Percentiles rank a stretch among this genome's conserved stretches.
Conservation (phyloP, 2,888 invertebrate genomes). For the Cactoblastis cactorum region DNA sequence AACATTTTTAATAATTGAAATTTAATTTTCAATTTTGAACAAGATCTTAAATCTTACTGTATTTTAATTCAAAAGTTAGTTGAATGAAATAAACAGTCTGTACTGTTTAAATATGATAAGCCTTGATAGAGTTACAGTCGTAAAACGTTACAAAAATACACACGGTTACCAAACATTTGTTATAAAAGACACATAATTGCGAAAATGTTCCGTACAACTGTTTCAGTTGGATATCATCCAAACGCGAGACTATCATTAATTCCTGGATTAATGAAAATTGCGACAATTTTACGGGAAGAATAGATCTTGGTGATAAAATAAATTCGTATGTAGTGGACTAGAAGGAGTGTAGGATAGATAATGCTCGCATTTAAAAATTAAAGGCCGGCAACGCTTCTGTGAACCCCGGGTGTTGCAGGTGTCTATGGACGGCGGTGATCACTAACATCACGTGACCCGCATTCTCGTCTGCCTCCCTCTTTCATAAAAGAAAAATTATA, state of each 20-base stretch:
- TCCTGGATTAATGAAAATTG: slow-evolving; percentile 66
- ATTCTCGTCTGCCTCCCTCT: no score
- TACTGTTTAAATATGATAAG: not conserved
- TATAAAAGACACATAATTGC: slow-evolving; percentile 66
- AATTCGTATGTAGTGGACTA: not conserved
- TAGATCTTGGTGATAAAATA: slow-evolving; percentile 29
- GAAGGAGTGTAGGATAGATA: not conserved
- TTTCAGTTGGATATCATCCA: slow-evolving; percentile 72
- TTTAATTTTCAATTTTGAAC: not conserved
- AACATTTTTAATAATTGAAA: no score
- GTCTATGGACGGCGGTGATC: no score
- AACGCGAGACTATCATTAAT: slow-evolving; percentile 62
- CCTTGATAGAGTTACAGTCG: slow-evolving; percentile 34
- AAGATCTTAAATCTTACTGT: not conserved
- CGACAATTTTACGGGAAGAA: slow-evolving; percentile 33
- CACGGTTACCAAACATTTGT: slow-evolving; percentile 50
- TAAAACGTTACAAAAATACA: slow-evolving; percentile 58
- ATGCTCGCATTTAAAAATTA: not conserved
- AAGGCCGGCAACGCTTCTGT: no score
- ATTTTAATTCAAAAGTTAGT: no score
- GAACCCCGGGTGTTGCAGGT: no score
- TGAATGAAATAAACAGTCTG: no score
- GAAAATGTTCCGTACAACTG: slow-evolving; percentile 60
- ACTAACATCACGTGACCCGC: no score
- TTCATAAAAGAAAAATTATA: no score